A percentile compares a stretch with the other conserved stretches of the same genome.
Evolutionary conservation across 2,888 invertebrate genomes (phyloP).

Genomic region (Camponotus fellah): DNA sequence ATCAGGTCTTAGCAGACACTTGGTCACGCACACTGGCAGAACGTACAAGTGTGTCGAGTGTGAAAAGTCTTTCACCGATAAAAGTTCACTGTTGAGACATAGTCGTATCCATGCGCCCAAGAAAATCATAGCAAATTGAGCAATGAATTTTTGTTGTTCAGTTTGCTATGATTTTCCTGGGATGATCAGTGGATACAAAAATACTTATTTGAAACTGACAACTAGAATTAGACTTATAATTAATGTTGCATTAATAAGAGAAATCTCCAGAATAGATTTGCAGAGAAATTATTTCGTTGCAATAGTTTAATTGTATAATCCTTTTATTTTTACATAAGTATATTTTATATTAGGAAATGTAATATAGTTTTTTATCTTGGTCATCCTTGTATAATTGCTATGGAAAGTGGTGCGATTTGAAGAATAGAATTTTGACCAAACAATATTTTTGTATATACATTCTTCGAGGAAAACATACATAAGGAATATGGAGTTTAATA

Average conservation of each 20-base stretch:
- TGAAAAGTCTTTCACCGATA: conserved; percentile 90
- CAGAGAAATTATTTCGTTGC: conserved; percentile 10
- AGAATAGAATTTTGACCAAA: neutral
- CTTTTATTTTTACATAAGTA: neutral
- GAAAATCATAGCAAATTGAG: conserved; percentile 70
- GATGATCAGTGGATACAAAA: conserved; percentile 12
- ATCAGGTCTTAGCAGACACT: conserved; percentile 90
- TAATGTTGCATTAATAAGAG: conserved; percentile 10
- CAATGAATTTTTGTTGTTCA: conserved; percentile 19
- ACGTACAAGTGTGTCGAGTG: conserved; percentile 90
- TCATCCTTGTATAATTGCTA: conserved; percentile 29
- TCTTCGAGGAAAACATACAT: neutral
- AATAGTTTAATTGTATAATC: neutral
- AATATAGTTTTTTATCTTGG: neutral
- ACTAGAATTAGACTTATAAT: neutral
- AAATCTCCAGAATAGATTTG: conserved; percentile 15
- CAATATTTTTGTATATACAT: neutral
- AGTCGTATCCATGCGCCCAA: conserved; percentile 85
- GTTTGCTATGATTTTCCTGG: conserved; percentile 37
- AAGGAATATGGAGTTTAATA: neutral
- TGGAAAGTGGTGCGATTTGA: neutral
- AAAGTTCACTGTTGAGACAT: conserved; percentile 91
- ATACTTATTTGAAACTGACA: neutral
- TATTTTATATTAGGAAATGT: neutral
- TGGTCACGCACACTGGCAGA: conserved; percentile 89